phyloP scores from a whole-genome alignment of 2,888 invertebrate genomes.

The Microctonus brassicae region DNA sequence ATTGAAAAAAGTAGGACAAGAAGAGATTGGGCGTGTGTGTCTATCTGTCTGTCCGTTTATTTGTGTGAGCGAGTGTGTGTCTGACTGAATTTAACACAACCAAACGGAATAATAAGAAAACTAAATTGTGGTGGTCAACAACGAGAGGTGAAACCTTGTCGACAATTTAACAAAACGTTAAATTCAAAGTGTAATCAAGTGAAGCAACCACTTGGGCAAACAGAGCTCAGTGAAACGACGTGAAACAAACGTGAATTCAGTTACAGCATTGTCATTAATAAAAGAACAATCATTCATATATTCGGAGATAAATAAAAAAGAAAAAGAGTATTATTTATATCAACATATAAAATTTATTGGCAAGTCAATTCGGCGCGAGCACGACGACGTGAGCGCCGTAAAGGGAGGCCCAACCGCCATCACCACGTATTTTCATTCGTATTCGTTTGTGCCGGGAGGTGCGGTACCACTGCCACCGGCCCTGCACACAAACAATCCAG shows the following conservation, averaged over 20 bases:
- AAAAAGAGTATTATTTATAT: constrained; percentile 34
- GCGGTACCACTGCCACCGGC: constrained; percentile 67
- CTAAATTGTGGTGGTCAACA: constrained; percentile 65
- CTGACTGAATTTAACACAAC: constrained; percentile 8
- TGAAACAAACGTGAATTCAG: constrained; percentile 15
- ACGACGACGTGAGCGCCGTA: constrained; percentile 53
- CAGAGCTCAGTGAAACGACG: constrained; percentile 28
- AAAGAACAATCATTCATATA: constrained; percentile 7
- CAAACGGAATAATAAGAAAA: constrained; percentile 31
- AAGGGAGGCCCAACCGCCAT: constrained; percentile 62
- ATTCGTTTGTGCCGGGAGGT: constrained; percentile 69
- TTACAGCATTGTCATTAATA: constrained; percentile 25
- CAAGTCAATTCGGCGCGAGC: constrained; percentile 37
- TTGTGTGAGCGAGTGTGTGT: constrained; percentile 25
- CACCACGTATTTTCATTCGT: constrained; percentile 70
- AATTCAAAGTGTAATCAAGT: constrained; percentile 35
- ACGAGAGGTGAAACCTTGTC: constrained; percentile 46
- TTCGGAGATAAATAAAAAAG: neutral
- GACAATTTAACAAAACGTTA: constrained; percentile 39
- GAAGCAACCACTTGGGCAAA: constrained; percentile 28
- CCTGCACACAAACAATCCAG: constrained; percentile 55
- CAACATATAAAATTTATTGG: constrained; percentile 41
- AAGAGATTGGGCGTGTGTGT: too few species aligned
- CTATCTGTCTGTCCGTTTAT: too few species aligned
- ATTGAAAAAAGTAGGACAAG: neutral